These are phyloP conservation scores for Stegana nigrithorax DNA, from an alignment of 2,888 invertebrate genomes.

Conservation along the genomic window DNA sequence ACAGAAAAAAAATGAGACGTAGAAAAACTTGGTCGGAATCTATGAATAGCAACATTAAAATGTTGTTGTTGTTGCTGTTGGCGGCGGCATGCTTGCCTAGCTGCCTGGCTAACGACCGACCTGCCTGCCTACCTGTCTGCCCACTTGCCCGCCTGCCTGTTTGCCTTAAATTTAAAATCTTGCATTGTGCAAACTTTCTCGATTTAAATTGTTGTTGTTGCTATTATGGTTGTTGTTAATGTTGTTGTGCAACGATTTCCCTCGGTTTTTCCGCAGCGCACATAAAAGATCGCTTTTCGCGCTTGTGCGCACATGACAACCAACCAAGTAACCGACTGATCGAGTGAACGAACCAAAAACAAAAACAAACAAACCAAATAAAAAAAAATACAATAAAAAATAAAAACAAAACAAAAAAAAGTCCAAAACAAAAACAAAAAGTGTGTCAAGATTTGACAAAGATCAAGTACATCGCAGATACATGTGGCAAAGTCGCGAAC, in stretches of 20 bases:
- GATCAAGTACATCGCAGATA: slow-evolving; percentile 65
- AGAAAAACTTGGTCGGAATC: background rate
- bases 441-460: slow-evolving; percentile 64
- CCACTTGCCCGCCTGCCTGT: slow-evolving; percentile 10
- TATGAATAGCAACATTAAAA: background rate
- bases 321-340: too few relatives aligned
- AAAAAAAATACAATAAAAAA: too few relatives aligned
- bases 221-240: background rate
- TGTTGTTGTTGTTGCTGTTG: too few relatives aligned
- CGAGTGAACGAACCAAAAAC: background rate
- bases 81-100: too few relatives aligned
- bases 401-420: too few relatives aligned
- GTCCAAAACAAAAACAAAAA: too few relatives aligned
- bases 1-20: background rate
- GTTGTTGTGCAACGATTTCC: slow-evolving; percentile 33
- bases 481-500: background rate
- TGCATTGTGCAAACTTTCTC: slow-evolving; percentile 46
- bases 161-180: slow-evolving; percentile 47
- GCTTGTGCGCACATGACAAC: background rate
- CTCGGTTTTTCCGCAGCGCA: slow-evolving; percentile 48
- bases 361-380: slow-evolving; percentile 1
- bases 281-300: background rate
- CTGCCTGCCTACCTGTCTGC: too few relatives aligned
- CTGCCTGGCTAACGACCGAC: too few relatives aligned
- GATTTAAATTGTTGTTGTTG: slow-evolving; percentile 39